Evolutionary conservation across 2,113 vertebrate species (phyloP), one percentile per base, ranked within the genome.

Genomic region (Thomomys bottae): DNA sequence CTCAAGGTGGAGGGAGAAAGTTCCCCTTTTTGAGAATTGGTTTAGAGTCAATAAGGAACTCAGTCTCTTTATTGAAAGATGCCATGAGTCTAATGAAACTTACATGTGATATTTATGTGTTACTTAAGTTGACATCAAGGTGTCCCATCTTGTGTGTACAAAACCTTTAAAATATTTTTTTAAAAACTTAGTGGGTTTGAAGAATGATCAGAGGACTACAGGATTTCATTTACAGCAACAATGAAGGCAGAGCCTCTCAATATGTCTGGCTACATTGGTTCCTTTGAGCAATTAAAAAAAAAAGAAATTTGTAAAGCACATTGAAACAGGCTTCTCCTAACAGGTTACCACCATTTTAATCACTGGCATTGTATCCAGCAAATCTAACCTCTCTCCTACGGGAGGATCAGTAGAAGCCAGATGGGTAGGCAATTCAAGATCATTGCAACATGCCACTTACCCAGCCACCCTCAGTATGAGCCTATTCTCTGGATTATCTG

Each of bases 51-150:
- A 24, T 7, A 67, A 90, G 15, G 4, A 81, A 84, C 6, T 17
- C 84, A 34, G 38, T 80, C 61, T 34, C 34, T 84, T 88, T 73
- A 70, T n/a, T 68, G 61, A 87, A 78, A 77, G 38, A 49, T 61
- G 42, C 78, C 66, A 72, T 28, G 28, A 75, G 6, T 24, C 30
- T 83, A 42, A 66, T n/a, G 4, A 57, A 80, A 88, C 21, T 32
- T 61, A 21, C 8, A 2, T 4, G 18, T 49, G 20, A 42, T 45
- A 6, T n/a, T 88, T 82, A 61, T 90, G n/a, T 49, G 45, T 49
- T 12, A 49, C 45, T 49, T 49, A 49, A 49, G 14, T 49, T n/a
- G n/a, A n/a, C n/a, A n/a, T n/a, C n/a, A n/a, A n/a, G n/a, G n/a
- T n/a, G n/a, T n/a, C n/a, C n/a, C n/a, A n/a, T n/a, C n/a, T n/a